Conservation (phyloP, 1,140 invertebrate species). For the Drosophila lacertosa region DNA sequence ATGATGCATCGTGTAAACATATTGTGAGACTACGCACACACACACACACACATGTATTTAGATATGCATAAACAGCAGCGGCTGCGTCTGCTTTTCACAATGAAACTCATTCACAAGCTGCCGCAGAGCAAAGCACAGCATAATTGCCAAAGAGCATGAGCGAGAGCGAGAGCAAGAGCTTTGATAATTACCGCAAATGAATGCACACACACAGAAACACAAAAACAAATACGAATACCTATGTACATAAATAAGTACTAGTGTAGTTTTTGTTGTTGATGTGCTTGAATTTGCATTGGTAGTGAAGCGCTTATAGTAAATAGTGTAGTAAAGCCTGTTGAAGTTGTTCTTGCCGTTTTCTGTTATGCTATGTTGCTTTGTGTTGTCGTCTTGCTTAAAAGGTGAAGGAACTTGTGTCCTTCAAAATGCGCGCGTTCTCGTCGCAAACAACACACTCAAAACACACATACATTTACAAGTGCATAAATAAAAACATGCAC, state of each 20-base stretch:
- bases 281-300: constrained; percentile 45
- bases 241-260: constrained; percentile 9
- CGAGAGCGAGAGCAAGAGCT: constrained; percentile 13
- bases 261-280: constrained; percentile 24
- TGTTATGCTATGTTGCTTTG: constrained; percentile 24
- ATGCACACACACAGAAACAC: constrained; percentile 26
- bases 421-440: constrained; percentile 69
- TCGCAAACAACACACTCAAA: constrained; percentile 22
- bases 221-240: constrained; percentile 4
- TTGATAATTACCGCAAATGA: constrained; percentile 67
- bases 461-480: constrained; percentile 14
- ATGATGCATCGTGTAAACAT: not conserved
- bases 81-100: constrained; percentile 31
- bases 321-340: constrained; percentile 50
- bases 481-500: not conserved
- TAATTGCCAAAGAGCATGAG: constrained; percentile 20
- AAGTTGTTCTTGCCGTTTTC: constrained; percentile 7
- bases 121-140: constrained; percentile 19
- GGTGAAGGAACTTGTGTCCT: constrained; percentile 79
- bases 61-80: constrained; percentile 1
- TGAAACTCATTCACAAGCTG: constrained; percentile 59
- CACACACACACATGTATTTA: not conserved
- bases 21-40: constrained; percentile 2
- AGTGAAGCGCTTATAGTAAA: constrained; percentile 48
- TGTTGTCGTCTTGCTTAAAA: constrained; percentile 39